Conservation (phyloP, 2,888 invertebrate genomes). For the Isoperla grammatica region DNA sequence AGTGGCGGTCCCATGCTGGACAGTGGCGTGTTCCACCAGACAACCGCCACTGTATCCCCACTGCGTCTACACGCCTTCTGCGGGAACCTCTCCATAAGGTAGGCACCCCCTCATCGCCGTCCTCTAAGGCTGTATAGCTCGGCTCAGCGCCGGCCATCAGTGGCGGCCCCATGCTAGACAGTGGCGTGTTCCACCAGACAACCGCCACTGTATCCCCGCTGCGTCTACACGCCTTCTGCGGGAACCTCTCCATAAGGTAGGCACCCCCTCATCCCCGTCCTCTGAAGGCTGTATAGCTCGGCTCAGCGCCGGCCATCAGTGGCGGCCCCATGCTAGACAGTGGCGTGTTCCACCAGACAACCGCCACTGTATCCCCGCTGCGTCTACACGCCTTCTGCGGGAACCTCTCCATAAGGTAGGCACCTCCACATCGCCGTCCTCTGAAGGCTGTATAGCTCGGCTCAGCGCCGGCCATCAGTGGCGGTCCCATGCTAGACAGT, state of each 20-base stretch:
- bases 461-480: no score
- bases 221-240: slow-evolving; percentile 49
- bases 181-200: slow-evolving; percentile 46
- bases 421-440: no score
- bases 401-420: slow-evolving; percentile 46
- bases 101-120: no score
- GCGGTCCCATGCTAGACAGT: slow-evolving; percentile 17
- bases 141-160: no score
- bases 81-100: slow-evolving; percentile 49
- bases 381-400: slow-evolving; percentile 51
- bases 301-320: no score
- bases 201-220: slow-evolving; percentile 46
- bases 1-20: slow-evolving; percentile 17
- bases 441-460: no score
- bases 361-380: slow-evolving; percentile 45
- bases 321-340: slow-evolving; percentile 18
- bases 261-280: no score
- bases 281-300: no score
- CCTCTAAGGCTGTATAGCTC: no score
- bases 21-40: slow-evolving; percentile 45
- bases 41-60: slow-evolving; percentile 45
- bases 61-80: slow-evolving; percentile 48
- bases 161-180: slow-evolving; percentile 14
- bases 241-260: slow-evolving; percentile 48
- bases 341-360: slow-evolving; percentile 46